Percentiles rank a stretch among this genome's conserved stretches.
Conservation (phyloP, 2,113 vertebrate species). For the Psittacara wagleri region DNA sequence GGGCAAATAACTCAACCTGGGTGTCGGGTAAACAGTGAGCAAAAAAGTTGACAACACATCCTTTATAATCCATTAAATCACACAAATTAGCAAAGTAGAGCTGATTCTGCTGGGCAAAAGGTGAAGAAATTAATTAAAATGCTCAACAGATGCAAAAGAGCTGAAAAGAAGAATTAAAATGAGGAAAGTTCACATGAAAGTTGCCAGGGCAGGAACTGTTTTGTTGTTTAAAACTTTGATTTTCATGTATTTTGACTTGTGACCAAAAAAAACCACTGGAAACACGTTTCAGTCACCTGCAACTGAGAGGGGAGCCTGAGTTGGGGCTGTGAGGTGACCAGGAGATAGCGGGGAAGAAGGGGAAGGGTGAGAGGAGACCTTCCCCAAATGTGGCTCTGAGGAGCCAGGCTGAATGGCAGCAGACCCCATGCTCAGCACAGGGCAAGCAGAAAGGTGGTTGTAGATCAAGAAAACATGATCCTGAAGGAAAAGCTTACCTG, state of each 20-base stretch:
- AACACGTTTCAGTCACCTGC: background rate
- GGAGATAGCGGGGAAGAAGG: background rate
- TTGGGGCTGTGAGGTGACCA: background rate
- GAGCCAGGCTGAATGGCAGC: background rate
- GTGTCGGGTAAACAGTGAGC: background rate
- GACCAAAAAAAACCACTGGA: background rate
- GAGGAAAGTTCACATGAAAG: background rate
- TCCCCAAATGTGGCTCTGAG: accelerated
- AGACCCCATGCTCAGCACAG: accelerated
- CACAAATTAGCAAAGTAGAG: background rate
- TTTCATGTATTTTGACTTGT: background rate
- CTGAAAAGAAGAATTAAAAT: background rate
- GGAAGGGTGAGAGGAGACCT: background rate
- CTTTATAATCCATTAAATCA: background rate
- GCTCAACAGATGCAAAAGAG: background rate
- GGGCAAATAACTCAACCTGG: background rate
- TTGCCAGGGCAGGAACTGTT: background rate
- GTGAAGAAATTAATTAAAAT: background rate
- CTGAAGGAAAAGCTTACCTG: background rate
- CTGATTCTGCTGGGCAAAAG: background rate
- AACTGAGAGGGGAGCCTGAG: background rate
- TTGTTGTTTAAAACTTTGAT: background rate
- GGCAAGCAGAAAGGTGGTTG: background rate
- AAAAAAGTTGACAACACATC: background rate
- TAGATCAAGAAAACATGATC: background rate